Percentiles rank a stretch among this genome's conserved stretches.
phyloP scores from a whole-genome alignment of 2,888 invertebrate species.

The Atrina japonica region DNA sequence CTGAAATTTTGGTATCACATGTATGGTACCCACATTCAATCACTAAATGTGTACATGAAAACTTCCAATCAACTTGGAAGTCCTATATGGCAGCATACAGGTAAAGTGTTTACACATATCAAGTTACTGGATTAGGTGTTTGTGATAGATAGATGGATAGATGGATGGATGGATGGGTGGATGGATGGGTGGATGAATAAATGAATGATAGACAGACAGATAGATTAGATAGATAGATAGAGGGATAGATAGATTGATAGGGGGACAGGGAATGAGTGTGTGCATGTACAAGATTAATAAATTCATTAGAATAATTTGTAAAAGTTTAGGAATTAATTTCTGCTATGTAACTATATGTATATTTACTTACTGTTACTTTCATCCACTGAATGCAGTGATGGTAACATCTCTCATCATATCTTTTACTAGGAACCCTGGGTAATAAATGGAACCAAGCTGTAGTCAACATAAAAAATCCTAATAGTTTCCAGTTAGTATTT shows the following conservation, averaged over 20 bases:
- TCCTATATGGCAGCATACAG: slow-evolving; percentile 63
- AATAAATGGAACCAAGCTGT: slow-evolving; percentile 68
- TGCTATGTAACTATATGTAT: too few relatives aligned
- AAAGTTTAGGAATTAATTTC: neutral
- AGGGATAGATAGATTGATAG: too few relatives aligned
- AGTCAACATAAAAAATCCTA: slow-evolving; percentile 39
- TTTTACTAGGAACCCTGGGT: slow-evolving; percentile 59
- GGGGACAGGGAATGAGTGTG: neutral
- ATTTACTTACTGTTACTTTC: too few relatives aligned
- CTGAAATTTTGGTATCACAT: slow-evolving; percentile 76
- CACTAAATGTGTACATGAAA: slow-evolving; percentile 69
- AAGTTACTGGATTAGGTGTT: neutral
- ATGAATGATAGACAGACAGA: too few relatives aligned
- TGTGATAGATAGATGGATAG: too few relatives aligned
- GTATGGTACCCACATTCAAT: slow-evolving; percentile 73
- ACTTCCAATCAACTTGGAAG: slow-evolving; percentile 47
- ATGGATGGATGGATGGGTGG: too few relatives aligned
- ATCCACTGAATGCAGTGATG: too few relatives aligned
- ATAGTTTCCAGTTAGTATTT: slow-evolving; percentile 55
- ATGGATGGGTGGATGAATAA: too few relatives aligned
- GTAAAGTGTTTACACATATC: too few relatives aligned
- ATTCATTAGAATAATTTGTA: neutral
- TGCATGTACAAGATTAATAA: neutral
- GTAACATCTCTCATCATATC: too few relatives aligned
- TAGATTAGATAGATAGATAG: too few relatives aligned